These are phyloP conservation scores for Pentamera pediparva DNA, from an alignment of 53 echinoderm and acorn worm genomes.

Conservation along the genomic window DNA sequence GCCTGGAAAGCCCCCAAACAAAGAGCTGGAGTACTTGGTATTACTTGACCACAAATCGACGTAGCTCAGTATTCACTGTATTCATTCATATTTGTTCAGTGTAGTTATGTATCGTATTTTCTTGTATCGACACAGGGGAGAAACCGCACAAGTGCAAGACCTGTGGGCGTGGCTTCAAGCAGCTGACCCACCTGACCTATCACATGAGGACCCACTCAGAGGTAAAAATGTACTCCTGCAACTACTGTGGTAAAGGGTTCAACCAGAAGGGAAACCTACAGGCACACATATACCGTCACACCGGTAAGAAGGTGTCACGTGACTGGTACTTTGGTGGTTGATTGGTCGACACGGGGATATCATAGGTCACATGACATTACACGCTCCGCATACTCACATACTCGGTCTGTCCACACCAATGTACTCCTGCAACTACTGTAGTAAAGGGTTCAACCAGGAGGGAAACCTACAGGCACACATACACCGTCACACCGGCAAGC, in stretches of 20 bases:
- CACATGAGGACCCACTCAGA: constrained; percentile 98
- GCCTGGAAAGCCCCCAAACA: too few species aligned
- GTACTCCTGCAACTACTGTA: not conserved
- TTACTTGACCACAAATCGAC: too few species aligned
- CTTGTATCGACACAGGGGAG: constrained; percentile 60
- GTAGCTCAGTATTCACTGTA: too few species aligned
- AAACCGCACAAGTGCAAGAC: constrained; percentile 99
- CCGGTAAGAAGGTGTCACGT: constrained; percentile 59
- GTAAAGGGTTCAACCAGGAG: constrained; percentile 98
- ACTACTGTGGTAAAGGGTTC: constrained; percentile 98
- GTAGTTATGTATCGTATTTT: not conserved
- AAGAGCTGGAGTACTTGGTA: too few species aligned
- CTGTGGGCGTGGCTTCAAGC: constrained; percentile 95
- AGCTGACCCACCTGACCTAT: constrained; percentile 93
- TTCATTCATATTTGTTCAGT: too few species aligned
- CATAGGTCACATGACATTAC: not conserved
- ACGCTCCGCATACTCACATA: not conserved
- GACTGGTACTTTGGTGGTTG: too few species aligned
- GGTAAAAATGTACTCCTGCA: constrained; percentile 96
- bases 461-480: constrained; percentile 98
- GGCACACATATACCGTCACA: constrained; percentile 97
- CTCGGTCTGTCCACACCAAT: not conserved
- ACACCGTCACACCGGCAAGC: constrained; percentile 91
- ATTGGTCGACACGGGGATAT: not conserved
- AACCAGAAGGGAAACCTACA: constrained; percentile 99